phyloP scores from a whole-genome alignment of 2,797 vertebrate genomes.

The Dallia pectoralis region DNA sequence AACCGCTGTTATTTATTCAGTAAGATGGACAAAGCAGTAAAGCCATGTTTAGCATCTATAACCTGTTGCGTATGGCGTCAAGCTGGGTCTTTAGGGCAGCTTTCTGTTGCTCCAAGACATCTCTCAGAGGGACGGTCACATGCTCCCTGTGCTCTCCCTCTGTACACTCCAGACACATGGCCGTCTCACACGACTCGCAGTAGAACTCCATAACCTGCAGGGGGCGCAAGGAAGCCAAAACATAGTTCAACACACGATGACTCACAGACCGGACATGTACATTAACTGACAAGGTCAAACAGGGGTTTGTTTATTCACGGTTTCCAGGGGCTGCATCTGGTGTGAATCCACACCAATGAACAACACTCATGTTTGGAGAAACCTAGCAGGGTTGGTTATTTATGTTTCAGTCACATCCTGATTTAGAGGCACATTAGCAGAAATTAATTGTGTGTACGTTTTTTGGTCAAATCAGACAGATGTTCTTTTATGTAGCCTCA shows the following conservation, averaged over 20 bases:
- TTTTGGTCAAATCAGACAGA: no score
- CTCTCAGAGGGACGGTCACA: conserved; percentile 84
- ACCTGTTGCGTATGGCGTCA: conserved; percentile 87
- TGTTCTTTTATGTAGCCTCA: no score
- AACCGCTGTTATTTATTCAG: not conserved
- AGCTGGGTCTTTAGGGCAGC: conserved; percentile 87
- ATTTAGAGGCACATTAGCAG: not conserved
- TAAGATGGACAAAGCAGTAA: not conserved
- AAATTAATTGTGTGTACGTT: no score
- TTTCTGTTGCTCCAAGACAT: conserved; percentile 93
- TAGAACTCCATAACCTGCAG: conserved; percentile 95
- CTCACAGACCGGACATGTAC: not conserved
- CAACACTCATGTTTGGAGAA: not conserved
- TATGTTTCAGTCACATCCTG: not conserved
- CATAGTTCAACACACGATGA: not conserved
- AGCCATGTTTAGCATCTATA: not conserved
- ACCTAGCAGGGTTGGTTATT: not conserved
- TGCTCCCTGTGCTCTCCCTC: conserved; percentile 91
- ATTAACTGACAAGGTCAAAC: not conserved
- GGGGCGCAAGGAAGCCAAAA: conserved; percentile 23
- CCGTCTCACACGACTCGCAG: conserved; percentile 93
- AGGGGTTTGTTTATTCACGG: not conserved
- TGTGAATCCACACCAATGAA: not conserved
- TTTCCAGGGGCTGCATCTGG: not conserved
- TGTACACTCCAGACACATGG: conserved; percentile 92